Percentiles rank a stretch among this genome's conserved stretches.
Evolutionary conservation across 2,888 invertebrate genomes (phyloP).

Genomic region (Psococerastis gibbosa): DNA sequence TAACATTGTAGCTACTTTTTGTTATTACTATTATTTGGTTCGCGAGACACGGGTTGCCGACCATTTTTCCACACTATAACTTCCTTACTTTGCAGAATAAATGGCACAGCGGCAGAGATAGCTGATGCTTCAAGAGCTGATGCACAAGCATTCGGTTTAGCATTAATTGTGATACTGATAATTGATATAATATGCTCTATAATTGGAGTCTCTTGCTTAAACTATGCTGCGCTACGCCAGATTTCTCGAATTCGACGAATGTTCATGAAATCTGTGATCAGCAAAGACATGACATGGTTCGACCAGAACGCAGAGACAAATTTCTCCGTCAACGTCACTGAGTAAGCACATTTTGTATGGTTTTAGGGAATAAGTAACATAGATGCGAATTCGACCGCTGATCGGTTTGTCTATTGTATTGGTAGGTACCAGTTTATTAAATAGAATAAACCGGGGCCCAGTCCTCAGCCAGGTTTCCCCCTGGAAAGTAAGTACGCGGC

Average conservation of each 20-base stretch:
- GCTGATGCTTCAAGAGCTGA: background rate
- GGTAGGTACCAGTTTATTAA: too few species aligned
- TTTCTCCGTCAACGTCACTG: slow-evolving; percentile 25
- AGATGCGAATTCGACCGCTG: too few species aligned
- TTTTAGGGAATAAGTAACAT: too few species aligned
- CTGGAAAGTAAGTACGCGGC: too few species aligned
- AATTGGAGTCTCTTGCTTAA: background rate
- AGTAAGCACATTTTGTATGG: too few species aligned
- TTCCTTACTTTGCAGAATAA: background rate
- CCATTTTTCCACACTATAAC: too few species aligned
- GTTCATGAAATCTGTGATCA: slow-evolving; percentile 26
- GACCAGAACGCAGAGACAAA: slow-evolving; percentile 26
- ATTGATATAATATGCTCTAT: background rate
- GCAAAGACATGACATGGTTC: slow-evolving; percentile 27
- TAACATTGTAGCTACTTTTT: too few species aligned
- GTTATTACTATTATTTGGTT: too few species aligned
- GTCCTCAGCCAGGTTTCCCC: too few species aligned
- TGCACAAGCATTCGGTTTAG: background rate
- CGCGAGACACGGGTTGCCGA: too few species aligned
- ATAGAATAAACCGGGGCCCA: too few species aligned
- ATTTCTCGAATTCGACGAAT: slow-evolving; percentile 25
- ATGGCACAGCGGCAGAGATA: background rate
- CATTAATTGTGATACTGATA: background rate
- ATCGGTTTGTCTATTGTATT: too few species aligned
- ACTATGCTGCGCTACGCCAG: slow-evolving; percentile 19